Percentiles rank a stretch among this genome's conserved stretches.
These are phyloP conservation scores for Ctenicera cuprea DNA, from an alignment of 2,888 invertebrate genomes.

Conservation along the genomic window DNA sequence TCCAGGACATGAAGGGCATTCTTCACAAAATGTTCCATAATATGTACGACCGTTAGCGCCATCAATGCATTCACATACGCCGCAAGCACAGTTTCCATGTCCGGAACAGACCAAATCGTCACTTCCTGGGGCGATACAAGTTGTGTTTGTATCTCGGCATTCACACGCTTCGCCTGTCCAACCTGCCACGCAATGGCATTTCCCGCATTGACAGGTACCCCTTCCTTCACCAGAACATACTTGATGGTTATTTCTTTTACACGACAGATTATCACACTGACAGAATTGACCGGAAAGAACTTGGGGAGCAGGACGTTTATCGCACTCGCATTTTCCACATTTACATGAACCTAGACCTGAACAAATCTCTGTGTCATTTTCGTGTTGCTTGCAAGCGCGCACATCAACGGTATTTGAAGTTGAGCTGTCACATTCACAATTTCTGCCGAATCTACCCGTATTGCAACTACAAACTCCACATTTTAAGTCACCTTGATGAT, in stretches of 20 bases:
- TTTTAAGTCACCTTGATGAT: slow-evolving; percentile 56
- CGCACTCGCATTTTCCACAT: slow-evolving; percentile 77
- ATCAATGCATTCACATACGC: slow-evolving; percentile 76
- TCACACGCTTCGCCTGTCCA: slow-evolving; percentile 79
- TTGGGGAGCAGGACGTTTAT: slow-evolving; percentile 68
- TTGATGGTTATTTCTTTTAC: slow-evolving; percentile 73
- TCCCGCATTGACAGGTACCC: slow-evolving; percentile 80
- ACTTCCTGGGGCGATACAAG: slow-evolving; percentile 70
- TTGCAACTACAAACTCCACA: slow-evolving; percentile 78
- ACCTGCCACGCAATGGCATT: slow-evolving; percentile 77
- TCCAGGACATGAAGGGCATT: slow-evolving; percentile 81
- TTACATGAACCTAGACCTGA: slow-evolving; percentile 81
- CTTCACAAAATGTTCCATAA: slow-evolving; percentile 80
- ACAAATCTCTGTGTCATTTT: slow-evolving; percentile 70
- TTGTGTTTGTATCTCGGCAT: slow-evolving; percentile 75
- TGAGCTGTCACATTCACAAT: slow-evolving; percentile 79
- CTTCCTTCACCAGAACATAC: slow-evolving; percentile 76
- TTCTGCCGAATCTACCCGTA: slow-evolving; percentile 73
- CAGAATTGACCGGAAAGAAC: slow-evolving; percentile 81
- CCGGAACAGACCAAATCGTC: slow-evolving; percentile 75
- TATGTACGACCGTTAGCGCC: too few relatives aligned
- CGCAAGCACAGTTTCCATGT: slow-evolving; percentile 83
- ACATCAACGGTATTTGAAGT: slow-evolving; percentile 61
- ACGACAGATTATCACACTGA: slow-evolving; percentile 86
- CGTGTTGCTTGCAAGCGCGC: slow-evolving; percentile 62